Conservation (phyloP, 2,797 vertebrate species). For the Liasis olivaceus region DNA sequence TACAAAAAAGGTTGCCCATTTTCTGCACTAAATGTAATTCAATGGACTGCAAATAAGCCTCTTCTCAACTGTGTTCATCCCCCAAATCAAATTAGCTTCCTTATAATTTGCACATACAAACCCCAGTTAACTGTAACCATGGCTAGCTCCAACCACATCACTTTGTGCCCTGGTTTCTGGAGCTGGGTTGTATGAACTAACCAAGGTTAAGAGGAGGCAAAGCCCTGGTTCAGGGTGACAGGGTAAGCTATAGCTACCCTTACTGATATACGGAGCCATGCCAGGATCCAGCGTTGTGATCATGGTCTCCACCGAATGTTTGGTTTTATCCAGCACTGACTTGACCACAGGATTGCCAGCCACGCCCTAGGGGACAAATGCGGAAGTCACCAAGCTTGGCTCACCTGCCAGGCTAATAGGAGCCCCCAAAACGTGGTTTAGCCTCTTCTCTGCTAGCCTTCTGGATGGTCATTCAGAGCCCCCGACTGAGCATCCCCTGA, state of each 20-base stretch:
- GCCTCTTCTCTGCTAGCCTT: neutral
- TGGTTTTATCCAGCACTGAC: slow-evolving; percentile 93
- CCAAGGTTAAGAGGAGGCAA: neutral
- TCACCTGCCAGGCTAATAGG: neutral
- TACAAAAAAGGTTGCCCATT: no score
- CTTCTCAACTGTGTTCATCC: no score
- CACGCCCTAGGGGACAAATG: slow-evolving; percentile 80
- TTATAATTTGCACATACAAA: slow-evolving; percentile 2
- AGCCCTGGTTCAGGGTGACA: no score
- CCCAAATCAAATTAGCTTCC: no score
- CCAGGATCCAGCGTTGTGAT: slow-evolving; percentile 97
- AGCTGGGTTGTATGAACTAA: neutral
- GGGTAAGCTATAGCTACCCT: slow-evolving; percentile 46
- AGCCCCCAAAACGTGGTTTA: neutral
- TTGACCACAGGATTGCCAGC: slow-evolving; percentile 92
- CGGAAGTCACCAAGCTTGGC: neutral
- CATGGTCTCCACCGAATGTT: slow-evolving; percentile 94
- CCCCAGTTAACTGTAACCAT: neutral
- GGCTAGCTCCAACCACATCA: neutral
- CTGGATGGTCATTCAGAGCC: neutral
- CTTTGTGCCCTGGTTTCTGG: neutral
- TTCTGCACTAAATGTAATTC: no score
- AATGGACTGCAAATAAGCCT: no score
- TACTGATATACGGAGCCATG: slow-evolving; percentile 97
- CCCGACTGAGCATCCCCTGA: neutral